phyloP scores from a whole-genome alignment of 2,797 vertebrate genomes.

The Tokudaia muenninki region DNA sequence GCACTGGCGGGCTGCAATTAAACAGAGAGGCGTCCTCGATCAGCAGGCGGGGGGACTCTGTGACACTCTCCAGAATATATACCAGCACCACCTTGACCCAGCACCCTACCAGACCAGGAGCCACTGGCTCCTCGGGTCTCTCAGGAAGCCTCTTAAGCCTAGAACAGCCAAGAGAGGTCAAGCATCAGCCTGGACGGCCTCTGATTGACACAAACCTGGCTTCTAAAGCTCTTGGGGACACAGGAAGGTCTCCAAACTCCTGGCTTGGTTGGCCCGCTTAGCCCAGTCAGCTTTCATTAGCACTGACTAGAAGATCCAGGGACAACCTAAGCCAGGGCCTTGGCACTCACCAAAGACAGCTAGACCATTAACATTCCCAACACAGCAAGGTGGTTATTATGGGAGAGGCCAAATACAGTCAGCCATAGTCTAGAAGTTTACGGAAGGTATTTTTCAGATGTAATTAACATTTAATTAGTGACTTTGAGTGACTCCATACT shows the following conservation, averaged over 20 bases:
- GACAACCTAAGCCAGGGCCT: neutral
- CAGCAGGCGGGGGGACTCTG: neutral
- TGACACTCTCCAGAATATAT: neutral
- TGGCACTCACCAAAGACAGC: neutral
- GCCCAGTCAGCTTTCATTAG: too few species aligned
- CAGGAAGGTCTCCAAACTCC: neutral
- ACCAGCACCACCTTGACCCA: neutral
- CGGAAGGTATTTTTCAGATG: neutral
- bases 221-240: neutral
- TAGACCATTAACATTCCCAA: neutral
- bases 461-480: too few species aligned
- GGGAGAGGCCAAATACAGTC: neutral
- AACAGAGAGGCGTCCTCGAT: conserved; percentile 79
- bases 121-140: neutral
- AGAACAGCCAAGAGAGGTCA: neutral
- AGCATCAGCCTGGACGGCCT: accelerated
- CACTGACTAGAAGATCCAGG: neutral
- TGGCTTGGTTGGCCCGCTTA: too few species aligned
- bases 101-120: neutral
- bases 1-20: conserved; percentile 89
- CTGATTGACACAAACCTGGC: neutral
- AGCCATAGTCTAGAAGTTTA: accelerated
- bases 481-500: neutral
- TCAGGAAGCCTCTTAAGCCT: too few species aligned
- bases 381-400: accelerated